Percentiles rank a stretch among this genome's conserved stretches.
Evolutionary conservation across 2,888 invertebrate genomes (phyloP).

Genomic region (Cryptocephalus moraei): DNA sequence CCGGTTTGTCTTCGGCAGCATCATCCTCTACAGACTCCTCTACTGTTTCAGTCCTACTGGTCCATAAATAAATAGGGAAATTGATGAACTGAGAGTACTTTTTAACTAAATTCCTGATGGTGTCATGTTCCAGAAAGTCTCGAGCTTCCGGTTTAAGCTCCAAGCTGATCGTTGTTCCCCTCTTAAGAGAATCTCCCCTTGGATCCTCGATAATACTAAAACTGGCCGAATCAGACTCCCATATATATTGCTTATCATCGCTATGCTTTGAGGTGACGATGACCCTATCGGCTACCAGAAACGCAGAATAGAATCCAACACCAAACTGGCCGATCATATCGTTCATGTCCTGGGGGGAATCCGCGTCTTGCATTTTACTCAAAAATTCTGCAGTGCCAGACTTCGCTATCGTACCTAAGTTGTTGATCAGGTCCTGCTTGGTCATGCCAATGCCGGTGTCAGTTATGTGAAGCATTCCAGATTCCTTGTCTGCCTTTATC

Average conservation of each 20-base stretch:
- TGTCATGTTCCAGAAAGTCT: conserved; percentile 90
- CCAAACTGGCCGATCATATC: conserved; percentile 99
- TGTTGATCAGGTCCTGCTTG: conserved; percentile 81
- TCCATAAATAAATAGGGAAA: conserved; percentile 96
- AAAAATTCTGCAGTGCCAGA: conserved; percentile 89
- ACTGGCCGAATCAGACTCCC: conserved; percentile 92
- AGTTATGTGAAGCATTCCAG: conserved; percentile 82
- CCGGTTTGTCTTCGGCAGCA: conserved; percentile 44
- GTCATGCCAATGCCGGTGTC: conserved; percentile 99
- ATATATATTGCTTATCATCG: conserved; percentile 87
- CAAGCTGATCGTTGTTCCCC: conserved; percentile 55
- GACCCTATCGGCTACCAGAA: conserved; percentile 90
- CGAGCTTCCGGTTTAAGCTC: conserved; percentile 94
- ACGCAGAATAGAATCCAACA: conserved; percentile 98
- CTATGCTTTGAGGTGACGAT: conserved; percentile 94
- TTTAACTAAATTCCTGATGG: conserved; percentile 80
- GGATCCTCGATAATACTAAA: conserved; percentile 92
- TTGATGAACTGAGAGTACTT: conserved; percentile 99
- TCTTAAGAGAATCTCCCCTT: conserved; percentile 78
- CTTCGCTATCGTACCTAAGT: conserved; percentile 59
- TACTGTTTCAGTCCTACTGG: conserved; percentile 58
- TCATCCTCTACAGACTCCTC: conserved; percentile 49
- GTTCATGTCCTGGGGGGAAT: conserved; percentile 65
- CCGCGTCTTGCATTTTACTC: conserved; percentile 71
- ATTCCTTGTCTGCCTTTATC: conserved; percentile 89